Percentiles rank a stretch among this genome's conserved stretches.
Conservation (phyloP, 1,140 invertebrate species). For the Meloidogyne exigua region DNA sequence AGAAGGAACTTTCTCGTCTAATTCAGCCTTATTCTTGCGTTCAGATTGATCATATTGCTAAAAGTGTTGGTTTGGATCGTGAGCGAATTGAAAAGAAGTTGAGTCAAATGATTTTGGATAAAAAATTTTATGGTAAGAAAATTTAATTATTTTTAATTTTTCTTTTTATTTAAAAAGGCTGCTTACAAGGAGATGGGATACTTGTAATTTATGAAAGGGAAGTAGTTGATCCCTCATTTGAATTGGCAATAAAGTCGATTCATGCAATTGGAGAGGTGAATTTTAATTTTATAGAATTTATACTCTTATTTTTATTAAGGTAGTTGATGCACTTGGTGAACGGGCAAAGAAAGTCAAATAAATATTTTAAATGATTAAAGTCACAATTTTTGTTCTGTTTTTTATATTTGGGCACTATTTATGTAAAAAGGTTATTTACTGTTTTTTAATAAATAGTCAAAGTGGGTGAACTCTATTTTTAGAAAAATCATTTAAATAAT, state of each 20-base stretch:
- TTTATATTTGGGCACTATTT: too few species aligned
- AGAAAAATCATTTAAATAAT: too few species aligned
- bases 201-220: slow-evolving; percentile 94
- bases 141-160: not conserved
- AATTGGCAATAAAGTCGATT: slow-evolving; percentile 91
- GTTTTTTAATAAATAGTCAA: too few species aligned
- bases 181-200: slow-evolving; percentile 95
- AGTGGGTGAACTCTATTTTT: too few species aligned
- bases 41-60: slow-evolving; percentile 75
- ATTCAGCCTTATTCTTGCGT: slow-evolving; percentile 98
- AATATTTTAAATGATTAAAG: not conserved
- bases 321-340: slow-evolving; percentile 11
- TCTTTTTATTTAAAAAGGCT: slow-evolving; percentile 75
- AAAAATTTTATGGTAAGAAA: slow-evolving; percentile 75
- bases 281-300: not conserved
- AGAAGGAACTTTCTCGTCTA: slow-evolving; percentile 95
- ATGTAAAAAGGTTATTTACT: too few species aligned
- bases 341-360: slow-evolving; percentile 20
- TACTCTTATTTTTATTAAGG: not conserved
- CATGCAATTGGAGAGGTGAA: slow-evolving; percentile 91
- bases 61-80: slow-evolving; percentile 73
- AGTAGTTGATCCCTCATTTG: slow-evolving; percentile 91
- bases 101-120: slow-evolving; percentile 99
- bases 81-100: slow-evolving; percentile 88
- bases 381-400: not conserved